A percentile compares a stretch with the other conserved stretches of the same genome.
These are phyloP conservation scores for Tinea pellionella DNA, from an alignment of 2,888 invertebrate species.

Conservation along the genomic window DNA sequence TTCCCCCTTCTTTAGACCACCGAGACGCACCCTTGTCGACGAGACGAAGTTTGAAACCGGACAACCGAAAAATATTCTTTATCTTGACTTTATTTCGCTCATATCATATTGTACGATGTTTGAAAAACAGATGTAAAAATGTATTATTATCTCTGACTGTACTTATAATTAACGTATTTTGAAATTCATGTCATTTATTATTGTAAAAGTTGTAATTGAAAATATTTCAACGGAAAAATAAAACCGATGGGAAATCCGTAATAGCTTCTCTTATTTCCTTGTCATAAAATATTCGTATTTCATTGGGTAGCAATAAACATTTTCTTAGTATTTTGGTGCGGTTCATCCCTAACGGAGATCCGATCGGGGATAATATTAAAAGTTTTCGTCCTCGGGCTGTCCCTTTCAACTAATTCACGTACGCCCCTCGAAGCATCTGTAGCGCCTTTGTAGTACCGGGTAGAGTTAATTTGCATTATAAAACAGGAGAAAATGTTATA, in stretches of 20 bases:
- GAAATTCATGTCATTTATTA: too few relatives aligned
- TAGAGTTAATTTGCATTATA: conserved; percentile 8
- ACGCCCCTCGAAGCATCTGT: conserved; percentile 22
- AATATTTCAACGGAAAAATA: too few relatives aligned
- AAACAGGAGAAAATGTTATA: too few relatives aligned
- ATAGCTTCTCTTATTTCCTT: conserved; percentile 34
- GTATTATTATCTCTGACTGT: too few relatives aligned
- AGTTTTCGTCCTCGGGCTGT: conserved; percentile 49
- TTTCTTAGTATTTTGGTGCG: conserved; percentile 26
- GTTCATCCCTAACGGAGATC: background rate
- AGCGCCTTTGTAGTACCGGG: background rate
- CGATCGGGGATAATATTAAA: conserved; percentile 53
- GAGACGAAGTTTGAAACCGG: conserved; percentile 35
- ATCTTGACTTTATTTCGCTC: background rate
- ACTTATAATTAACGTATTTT: too few relatives aligned
- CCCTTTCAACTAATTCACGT: conserved; percentile 43
- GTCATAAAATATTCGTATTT: conserved; percentile 48
- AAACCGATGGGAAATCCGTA: conserved; percentile 17
- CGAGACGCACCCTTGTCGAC: conserved; percentile 45
- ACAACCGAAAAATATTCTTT: conserved; percentile 62
- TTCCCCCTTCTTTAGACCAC: conserved; percentile 44
- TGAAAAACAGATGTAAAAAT: background rate
- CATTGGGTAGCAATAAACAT: conserved; percentile 38
- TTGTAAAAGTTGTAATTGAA: too few relatives aligned
- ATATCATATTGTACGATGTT: background rate